phyloP scores from a whole-genome alignment of 2,797 vertebrate genomes.

The Staurois parvus region DNA sequence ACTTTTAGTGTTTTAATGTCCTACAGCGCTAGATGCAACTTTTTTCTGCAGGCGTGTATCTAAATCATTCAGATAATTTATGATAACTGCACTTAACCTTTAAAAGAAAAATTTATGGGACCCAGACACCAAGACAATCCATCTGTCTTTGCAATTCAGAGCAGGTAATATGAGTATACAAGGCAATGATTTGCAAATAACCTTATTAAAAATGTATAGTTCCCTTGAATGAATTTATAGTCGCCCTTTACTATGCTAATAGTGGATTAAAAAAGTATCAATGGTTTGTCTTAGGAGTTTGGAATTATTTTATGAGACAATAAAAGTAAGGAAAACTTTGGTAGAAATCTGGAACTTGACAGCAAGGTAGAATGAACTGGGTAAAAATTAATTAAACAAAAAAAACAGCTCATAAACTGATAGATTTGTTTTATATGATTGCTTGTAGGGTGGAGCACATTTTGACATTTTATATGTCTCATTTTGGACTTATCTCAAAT shows the following conservation, averaged over 20 bases:
- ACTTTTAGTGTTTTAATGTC: conserved; percentile 16
- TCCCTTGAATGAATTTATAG: conserved; percentile 41
- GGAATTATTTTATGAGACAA: conserved; percentile 15
- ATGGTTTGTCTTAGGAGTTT: conserved; percentile 38
- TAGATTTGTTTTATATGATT: too few relatives aligned
- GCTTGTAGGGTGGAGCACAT: too few relatives aligned
- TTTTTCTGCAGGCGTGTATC: conserved; percentile 9
- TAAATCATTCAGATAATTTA: conserved; percentile 45
- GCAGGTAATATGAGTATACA: conserved; percentile 40
- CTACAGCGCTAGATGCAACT: conserved; percentile 3
- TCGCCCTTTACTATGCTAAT: conserved; percentile 56
- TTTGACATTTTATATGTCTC: too few relatives aligned
- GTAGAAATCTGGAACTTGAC: not conserved
- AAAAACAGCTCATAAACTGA: too few relatives aligned
- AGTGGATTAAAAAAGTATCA: conserved; percentile 42
- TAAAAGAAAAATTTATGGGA: conserved; percentile 45
- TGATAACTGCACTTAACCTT: conserved; percentile 52
- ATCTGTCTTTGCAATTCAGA: conserved; percentile 48
- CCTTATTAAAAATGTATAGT: conserved; percentile 56
- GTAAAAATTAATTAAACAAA: too few relatives aligned
- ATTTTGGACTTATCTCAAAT: too few relatives aligned
- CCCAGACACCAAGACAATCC: conserved; percentile 28
- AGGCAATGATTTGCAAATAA: conserved; percentile 50
- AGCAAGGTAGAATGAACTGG: too few relatives aligned
- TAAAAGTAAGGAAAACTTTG: not conserved